Percentiles rank a stretch among this genome's conserved stretches.
Conservation (phyloP, 2,113 vertebrate genomes). For the Piaya cayana region DNA sequence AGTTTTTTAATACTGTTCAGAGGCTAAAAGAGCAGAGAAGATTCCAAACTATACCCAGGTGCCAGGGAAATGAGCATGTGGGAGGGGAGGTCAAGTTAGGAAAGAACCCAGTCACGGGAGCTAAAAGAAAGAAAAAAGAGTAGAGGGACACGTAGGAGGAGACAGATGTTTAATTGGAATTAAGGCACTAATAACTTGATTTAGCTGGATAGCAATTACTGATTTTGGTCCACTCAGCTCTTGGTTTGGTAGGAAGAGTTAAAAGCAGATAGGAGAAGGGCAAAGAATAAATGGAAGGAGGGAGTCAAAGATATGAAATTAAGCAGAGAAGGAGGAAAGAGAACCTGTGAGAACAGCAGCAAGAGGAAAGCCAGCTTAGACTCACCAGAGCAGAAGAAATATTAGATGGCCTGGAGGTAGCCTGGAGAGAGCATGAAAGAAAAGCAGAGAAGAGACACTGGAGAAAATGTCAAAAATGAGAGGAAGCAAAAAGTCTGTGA, state of each 20-base stretch:
- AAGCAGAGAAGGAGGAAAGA: background rate
- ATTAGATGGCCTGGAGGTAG: background rate
- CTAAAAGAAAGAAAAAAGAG: background rate
- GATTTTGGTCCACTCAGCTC: background rate
- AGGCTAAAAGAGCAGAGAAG: background rate
- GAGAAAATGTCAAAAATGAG: background rate
- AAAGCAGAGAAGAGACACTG: background rate
- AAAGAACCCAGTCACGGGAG: background rate
- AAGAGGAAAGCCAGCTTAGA: background rate
- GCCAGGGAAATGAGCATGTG: accelerated
- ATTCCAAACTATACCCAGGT: background rate
- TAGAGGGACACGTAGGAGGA: background rate
- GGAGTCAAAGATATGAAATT: background rate
- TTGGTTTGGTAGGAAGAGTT: background rate
- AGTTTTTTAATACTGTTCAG: background rate
- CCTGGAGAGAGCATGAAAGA: background rate
- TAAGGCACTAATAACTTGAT: background rate
- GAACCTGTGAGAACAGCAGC: background rate
- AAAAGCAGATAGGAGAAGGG: background rate
- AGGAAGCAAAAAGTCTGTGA: background rate
- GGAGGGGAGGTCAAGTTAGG: background rate
- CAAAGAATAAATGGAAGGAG: background rate
- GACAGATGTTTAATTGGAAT: background rate
- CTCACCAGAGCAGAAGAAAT: background rate
- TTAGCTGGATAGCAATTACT: background rate